Evolutionary conservation across 2,113 vertebrate genomes (phyloP), one percentile per base, ranked within the genome.

Genomic region (Rhinolophus sinicus): DNA sequence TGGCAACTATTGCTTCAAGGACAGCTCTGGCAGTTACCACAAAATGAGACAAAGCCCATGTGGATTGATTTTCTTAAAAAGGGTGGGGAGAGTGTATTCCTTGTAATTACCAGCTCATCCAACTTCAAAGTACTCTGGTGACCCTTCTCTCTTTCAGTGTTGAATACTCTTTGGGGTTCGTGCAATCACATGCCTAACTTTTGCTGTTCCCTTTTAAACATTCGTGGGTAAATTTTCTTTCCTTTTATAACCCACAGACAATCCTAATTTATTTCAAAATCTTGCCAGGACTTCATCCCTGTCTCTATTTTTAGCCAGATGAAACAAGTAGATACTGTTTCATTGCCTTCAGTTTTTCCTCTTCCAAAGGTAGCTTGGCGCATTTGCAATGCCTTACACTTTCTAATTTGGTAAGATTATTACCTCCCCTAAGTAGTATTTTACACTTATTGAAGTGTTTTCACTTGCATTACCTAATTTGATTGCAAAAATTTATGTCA

Each of bases 211-310:
- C 15, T 82, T 90, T 94, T 56, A 87, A 93, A 95, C 35, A n/a
- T 95, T 70, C 54, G 26, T 50, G 64, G 70, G 26, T 81, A 80
- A 44, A 64, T 81, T 86, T 94, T 44, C 18, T 62, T 93, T 87
- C 50, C 75, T 54, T 60, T 92, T 90, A 62, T 75, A 96, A 83
- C 54, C 58, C 87, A 84, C 64, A 89, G 90, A 92, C 24, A 52
- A 38, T 93, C 52, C 5, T 22, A 72, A 73, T 95, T 96, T 56
- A 94, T 92, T 92, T 95, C 72, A 93, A 97, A 94, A 89, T 90
- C 47, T 76, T 88, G 72, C 90, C 64, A 92, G 84, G 35, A 85
- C 33, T 60, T 93, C 40, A 56, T 65, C 54, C 54, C 94, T 87
- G 67, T 67, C 64, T 84, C 86, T 95, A 16, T 84, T 96, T 97